Evolutionary conservation across 2,797 vertebrate genomes (phyloP).

Genomic region (Darevskia mixta): DNA sequence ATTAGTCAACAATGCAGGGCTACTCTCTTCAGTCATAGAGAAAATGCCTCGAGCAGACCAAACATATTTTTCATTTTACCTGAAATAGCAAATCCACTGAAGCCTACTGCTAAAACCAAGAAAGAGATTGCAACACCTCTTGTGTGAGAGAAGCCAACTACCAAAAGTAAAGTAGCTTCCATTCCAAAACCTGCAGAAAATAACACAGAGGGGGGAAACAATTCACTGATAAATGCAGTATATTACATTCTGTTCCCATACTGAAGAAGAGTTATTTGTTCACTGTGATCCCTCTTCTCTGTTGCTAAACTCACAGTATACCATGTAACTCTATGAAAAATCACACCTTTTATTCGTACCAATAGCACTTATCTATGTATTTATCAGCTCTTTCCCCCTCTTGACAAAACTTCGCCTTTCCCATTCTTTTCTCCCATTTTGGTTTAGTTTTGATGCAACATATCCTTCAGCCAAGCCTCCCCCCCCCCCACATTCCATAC

Average conservation of each 20-base stretch:
- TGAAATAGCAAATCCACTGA: constrained; percentile 99
- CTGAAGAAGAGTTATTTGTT: too few species aligned
- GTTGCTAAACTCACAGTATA: too few species aligned
- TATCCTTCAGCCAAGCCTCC: not conserved
- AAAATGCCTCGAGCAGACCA: not conserved
- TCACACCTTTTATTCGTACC: too few species aligned
- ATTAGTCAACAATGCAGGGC: not conserved
- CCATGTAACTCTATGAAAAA: too few species aligned
- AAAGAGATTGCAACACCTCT: constrained; percentile 94
- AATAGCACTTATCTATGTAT: too few species aligned
- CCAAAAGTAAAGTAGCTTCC: constrained; percentile 95
- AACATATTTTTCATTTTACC: constrained; percentile 79
- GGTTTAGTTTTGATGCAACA: not conserved
- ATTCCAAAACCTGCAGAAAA: constrained; percentile 93
- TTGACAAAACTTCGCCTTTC: not conserved
- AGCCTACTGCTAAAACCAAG: constrained; percentile 95
- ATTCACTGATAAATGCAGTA: not conserved
- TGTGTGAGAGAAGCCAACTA: constrained; percentile 97
- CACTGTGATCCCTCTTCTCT: too few species aligned
- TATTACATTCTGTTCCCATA: too few species aligned
- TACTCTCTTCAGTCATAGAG: not conserved
- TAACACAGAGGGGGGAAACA: constrained; percentile 19
- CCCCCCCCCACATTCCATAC: not conserved
- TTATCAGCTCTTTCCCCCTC: not conserved
- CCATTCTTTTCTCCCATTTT: not conserved